A percentile compares a stretch with the other conserved stretches of the same genome.
These are phyloP conservation scores for Eupeodes corollae DNA, from an alignment of 1,140 invertebrate genomes.

Conservation along the genomic window DNA sequence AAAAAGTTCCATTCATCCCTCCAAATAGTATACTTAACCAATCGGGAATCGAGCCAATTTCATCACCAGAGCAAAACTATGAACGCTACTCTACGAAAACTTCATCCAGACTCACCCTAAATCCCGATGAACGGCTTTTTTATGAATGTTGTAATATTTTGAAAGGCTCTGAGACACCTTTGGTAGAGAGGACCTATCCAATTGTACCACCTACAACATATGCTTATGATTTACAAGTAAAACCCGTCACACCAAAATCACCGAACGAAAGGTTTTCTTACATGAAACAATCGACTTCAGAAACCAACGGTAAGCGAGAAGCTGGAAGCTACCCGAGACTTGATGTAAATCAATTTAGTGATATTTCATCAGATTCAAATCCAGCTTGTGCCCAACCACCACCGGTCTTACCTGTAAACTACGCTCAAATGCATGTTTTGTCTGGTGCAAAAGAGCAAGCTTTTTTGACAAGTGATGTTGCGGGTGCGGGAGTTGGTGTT, in stretches of 20 bases:
- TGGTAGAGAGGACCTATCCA: slow-evolving; percentile 2
- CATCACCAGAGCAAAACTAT: slow-evolving; percentile 6
- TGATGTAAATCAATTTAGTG: slow-evolving; percentile 8
- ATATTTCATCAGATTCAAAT: slow-evolving; percentile 9
- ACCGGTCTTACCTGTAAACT: neutral
- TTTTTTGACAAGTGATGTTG: too few species aligned
- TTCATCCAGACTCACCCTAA: slow-evolving; percentile 24
- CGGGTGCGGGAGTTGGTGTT: too few species aligned
- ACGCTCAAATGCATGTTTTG: too few species aligned
- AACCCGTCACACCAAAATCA: slow-evolving; percentile 7
- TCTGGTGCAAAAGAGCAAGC: too few species aligned
- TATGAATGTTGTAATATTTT: slow-evolving; percentile 36
- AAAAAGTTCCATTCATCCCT: slow-evolving; percentile 15
- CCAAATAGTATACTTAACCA: neutral
- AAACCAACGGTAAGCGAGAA: too few species aligned
- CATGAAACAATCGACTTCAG: neutral
- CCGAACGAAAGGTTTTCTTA: slow-evolving; percentile 4
- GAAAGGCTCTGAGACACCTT: slow-evolving; percentile 28
- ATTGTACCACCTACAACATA: slow-evolving; percentile 5
- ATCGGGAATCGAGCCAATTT: slow-evolving; percentile 6
- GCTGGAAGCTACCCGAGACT: slow-evolving; percentile 2
- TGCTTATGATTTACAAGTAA: slow-evolving; percentile 1
- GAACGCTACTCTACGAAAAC: neutral
- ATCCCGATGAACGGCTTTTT: slow-evolving; percentile 35
- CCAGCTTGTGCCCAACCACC: slow-evolving; percentile 4